Evolutionary conservation across 2,797 vertebrate genomes (phyloP), one percentile per base, ranked within the genome.

Genomic region (Phalloptychus januarius): DNA sequence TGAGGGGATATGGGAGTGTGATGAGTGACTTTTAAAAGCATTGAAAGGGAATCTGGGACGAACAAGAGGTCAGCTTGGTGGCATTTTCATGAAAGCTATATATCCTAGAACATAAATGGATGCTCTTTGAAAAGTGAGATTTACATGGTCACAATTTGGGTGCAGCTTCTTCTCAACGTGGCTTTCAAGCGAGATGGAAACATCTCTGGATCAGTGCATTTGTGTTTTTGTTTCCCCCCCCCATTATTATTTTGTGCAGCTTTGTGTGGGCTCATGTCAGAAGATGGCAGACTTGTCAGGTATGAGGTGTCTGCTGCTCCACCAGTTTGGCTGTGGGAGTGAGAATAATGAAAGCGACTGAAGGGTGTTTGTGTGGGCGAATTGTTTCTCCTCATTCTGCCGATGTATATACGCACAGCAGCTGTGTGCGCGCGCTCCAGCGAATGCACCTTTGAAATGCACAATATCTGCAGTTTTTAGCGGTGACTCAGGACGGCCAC

Each of bases 311-410:
- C 91, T 93, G 84, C 85, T 85, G 87, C 25, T 58, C 48, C 87
- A 89, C 67, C 91, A 91, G 93, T 94, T 86, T 86, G 92, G 83
- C 81, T 91, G 92, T 93, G 89, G 92, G 91, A 93, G 93, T 81
- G 89, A 90, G 91, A 88, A 91, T 93, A 94, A 93, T 92, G 91
- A 94, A 88, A 88, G 87, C 85, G 86, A 91, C 85, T 90, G 91
- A 83, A 82, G 86, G 84, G 83, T 87, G 89, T 91, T 86, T 89
- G 91, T 86, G 93, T 93, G 91, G 92, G 91, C 71, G 90, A 91
- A 44, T 79, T 85, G 80, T 86, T 89, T 91, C 89, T 89, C 90
- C 81, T 85, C 87, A 81, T 85, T 83, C 83, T 74, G 80, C 38
- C 3, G 73, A 77, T 88, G 79, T 83, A 82, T 84, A 79, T 56